Percentiles rank a stretch among this genome's conserved stretches.
Evolutionary conservation across 1,140 invertebrate genomes (phyloP).

Genomic region (Aphaenogaster rudis): DNA sequence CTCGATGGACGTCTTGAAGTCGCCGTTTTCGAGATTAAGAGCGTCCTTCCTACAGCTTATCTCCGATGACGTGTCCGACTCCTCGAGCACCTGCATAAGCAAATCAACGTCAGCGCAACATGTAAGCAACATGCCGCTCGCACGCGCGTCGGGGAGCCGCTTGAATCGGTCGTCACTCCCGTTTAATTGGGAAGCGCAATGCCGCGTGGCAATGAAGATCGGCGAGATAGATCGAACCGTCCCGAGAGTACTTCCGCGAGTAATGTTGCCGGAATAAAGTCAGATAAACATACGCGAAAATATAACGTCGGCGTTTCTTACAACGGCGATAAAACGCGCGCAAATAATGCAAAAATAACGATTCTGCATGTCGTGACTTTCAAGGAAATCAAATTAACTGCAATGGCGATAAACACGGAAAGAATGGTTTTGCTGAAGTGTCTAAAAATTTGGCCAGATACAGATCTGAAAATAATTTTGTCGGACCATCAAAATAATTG

Average conservation of each 20-base stretch:
- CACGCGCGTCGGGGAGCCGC: conserved; percentile 16
- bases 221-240: background rate
- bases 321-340: conserved; percentile 9
- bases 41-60: conserved; percentile 87
- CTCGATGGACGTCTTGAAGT: conserved; percentile 86
- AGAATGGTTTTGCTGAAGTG: too few species aligned
- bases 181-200: conserved; percentile 51
- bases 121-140: background rate
- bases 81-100: conserved; percentile 86
- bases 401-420: too few species aligned
- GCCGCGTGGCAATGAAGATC: conserved; percentile 19
- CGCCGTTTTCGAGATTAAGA: conserved; percentile 85
- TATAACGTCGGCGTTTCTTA: conserved; percentile 5
- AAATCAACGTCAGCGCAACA: conserved; percentile 57
- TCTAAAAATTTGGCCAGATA: too few species aligned
- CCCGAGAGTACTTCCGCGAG: background rate
- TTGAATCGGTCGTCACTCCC: conserved; percentile 31
- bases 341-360: conserved; percentile 18
- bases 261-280: conserved; percentile 24
- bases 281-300: background rate
- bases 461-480: too few species aligned
- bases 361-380: background rate
- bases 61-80: conserved; percentile 88
- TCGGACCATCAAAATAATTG: too few species aligned
- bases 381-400: background rate